Base-by-base conservation (phyloP, 2,888 invertebrate species). In the Himalopsyche anomala region DNA sequence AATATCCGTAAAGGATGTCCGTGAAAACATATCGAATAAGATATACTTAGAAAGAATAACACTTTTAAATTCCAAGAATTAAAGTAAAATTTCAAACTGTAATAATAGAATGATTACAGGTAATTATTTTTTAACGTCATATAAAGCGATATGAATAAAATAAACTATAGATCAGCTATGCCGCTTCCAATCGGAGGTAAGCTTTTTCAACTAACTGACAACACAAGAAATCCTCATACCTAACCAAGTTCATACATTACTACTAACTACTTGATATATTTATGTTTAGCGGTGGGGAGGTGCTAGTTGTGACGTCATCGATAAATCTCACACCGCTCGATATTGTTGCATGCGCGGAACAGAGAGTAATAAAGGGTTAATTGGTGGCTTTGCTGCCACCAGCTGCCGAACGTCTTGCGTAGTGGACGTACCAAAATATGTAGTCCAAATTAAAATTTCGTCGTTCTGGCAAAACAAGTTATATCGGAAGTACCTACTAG, bases 31-130 rank as follows among this genome's bases (percentile, higher is more conserved):
- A 74, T 12, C 36, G 36, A 28, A 28, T 19, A 74, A 62, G 19
- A 12, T 62, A 19, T 28, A 19, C 62, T 15, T n/a, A 62, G 28
- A 62, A 62, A 19, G n/a, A 62, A 74, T 36, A 28, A 74, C 74
- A 51, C 51, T 51, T 74, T 74, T 12, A 3, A 28, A 74, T 74
- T 74, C 74, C 15, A 74, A 74, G 74, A 74, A 74, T 36, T 36
- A 38, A 74, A 74, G n/a, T 5, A 19, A 62, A 19, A 62, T 62
- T 62, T 19, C 11, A n/a, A 62, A 62, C 62, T 2, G 62, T 62
- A 62, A 62, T 19, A 15, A 4, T 15, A 62, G n/a, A 19, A 62
- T 9, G 28, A 62, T 62, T 8, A 9, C 19, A 6, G 56, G 56
- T 56, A 19, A 28, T 19, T n/a, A 19, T 62, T 62, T 28, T 12